Evolutionary conservation across 35 echinoderm and acorn worm species (phyloP), one percentile per base, ranked within the genome.

Genomic region (Apostichopus californicus): DNA sequence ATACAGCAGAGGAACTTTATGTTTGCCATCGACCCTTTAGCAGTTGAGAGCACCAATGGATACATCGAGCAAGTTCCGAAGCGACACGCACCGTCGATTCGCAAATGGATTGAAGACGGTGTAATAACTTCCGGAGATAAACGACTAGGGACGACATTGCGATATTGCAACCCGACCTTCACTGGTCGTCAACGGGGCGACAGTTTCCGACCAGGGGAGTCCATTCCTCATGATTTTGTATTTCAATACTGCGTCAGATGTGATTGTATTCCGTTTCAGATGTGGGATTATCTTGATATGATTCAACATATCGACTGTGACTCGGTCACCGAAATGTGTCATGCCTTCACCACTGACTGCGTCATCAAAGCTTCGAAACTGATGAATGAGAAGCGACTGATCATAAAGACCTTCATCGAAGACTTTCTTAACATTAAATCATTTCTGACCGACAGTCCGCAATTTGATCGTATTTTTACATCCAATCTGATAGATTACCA

Each of bases 381-480:
- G 57, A 92, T 95, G 18, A 15, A 10, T 3, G 54, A 78, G 5
- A 78, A 80, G 9, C 65, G 94, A 7, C 34, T 95, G 5, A 18
- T 34, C 4, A 12, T 95, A 1, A 8, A 70, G 8, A 55, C 92
- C 17, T 46, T n/a, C 83, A 72, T 84, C 9, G 94, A 10, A 9
- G 77, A 95, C 56, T 95, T 83, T 86, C 71, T 92, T 5, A 14
- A 87, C 52, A 46, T 91, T 9, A 12, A 70, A 68, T 85, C 61
- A 23, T 56, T 24, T 46, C 18, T 65, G 64, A 17, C 23, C 63
- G 5, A 34, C 23, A 3, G 57, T 12, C 11, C 64, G 56, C 18
- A 61, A 18, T 96, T 91, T 71, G 95, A 96, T 89, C 70, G 95
- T 5, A 93, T 96, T 79, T 93, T 92, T 46, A 77, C 92, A 17